phyloP scores from a whole-genome alignment of 2,888 invertebrate genomes.

The Caenorhabditis drosophilae region DNA sequence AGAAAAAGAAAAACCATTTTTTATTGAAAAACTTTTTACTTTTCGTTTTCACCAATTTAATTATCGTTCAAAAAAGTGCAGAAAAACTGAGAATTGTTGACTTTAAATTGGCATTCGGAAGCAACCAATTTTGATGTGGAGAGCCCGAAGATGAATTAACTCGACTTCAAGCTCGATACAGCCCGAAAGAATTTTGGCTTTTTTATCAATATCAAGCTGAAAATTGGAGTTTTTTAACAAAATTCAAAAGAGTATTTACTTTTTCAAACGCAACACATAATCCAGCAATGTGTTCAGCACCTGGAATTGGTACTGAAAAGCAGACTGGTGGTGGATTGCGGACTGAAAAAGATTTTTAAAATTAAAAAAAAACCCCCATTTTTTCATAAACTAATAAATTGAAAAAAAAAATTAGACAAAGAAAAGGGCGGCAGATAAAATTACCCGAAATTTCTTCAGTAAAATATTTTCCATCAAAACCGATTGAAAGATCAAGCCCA shows the following conservation, averaged over 20 bases:
- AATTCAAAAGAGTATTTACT: background rate
- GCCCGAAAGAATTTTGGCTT: conserved; percentile 60
- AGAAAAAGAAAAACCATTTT: no score
- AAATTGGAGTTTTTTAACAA: background rate
- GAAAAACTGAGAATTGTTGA: no score
- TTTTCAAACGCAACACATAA: conserved; percentile 17
- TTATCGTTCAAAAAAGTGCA: no score
- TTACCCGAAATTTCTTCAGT: conserved; percentile 70
- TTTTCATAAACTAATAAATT: background rate
- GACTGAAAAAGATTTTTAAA: no score
- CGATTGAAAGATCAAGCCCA: conserved; percentile 69
- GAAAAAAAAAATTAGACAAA: no score
- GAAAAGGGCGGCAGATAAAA: no score
- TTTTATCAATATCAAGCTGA: conserved; percentile 55
- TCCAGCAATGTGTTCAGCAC: conserved; percentile 68
- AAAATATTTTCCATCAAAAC: conserved; percentile 68
- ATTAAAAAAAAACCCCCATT: conserved; percentile 7
- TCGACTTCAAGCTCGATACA: conserved; percentile 69
- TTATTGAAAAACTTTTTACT: background rate
- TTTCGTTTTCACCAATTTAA: background rate
- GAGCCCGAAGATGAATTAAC: conserved; percentile 64
- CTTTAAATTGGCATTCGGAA: conserved; percentile 63
- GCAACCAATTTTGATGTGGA: conserved; percentile 69
- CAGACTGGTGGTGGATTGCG: conserved; percentile 71
- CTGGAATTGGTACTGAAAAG: conserved; percentile 69